Conservation (phyloP, 2,888 invertebrate species). For the Bruchidius siliquastri region DNA sequence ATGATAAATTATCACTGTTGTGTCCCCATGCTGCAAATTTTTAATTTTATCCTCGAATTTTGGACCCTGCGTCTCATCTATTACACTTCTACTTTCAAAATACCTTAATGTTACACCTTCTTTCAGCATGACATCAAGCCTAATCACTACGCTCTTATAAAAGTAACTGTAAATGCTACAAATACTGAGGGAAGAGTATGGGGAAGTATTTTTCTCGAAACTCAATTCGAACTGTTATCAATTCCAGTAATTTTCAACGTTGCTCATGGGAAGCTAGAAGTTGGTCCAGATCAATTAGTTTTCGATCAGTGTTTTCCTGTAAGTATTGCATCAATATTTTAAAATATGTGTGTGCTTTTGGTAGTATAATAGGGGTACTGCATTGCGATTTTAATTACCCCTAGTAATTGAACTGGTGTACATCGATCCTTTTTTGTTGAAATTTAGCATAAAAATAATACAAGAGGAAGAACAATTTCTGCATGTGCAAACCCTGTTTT, state of each 20-base stretch:
- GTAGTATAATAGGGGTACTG: no score
- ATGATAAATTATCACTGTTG: no score
- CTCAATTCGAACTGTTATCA: slow-evolving; percentile 63
- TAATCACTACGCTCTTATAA: slow-evolving; percentile 64
- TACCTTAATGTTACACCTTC: slow-evolving; percentile 6
- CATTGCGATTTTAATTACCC: no score
- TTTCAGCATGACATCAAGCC: slow-evolving; percentile 55
- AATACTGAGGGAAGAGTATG: slow-evolving; percentile 62
- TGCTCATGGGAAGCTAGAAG: slow-evolving; percentile 68
- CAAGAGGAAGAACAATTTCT: no score
- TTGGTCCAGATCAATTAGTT: slow-evolving; percentile 62
- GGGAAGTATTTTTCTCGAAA: slow-evolving; percentile 69
- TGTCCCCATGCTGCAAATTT: no score
- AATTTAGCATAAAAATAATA: no score
- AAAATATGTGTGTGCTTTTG: no score
- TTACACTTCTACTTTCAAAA: neutral
- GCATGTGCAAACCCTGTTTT: no score
- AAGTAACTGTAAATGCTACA: slow-evolving; percentile 65
- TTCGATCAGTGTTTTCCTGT: slow-evolving; percentile 80
- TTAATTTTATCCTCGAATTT: no score
- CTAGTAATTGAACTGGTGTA: no score
- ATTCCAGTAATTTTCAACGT: slow-evolving; percentile 71
- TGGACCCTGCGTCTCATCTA: no score
- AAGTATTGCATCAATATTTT: slow-evolving; percentile 42
- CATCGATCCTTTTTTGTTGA: no score